These are phyloP conservation scores for Xestia ashworthii DNA, from an alignment of 2,888 invertebrate genomes.

Conservation along the genomic window DNA sequence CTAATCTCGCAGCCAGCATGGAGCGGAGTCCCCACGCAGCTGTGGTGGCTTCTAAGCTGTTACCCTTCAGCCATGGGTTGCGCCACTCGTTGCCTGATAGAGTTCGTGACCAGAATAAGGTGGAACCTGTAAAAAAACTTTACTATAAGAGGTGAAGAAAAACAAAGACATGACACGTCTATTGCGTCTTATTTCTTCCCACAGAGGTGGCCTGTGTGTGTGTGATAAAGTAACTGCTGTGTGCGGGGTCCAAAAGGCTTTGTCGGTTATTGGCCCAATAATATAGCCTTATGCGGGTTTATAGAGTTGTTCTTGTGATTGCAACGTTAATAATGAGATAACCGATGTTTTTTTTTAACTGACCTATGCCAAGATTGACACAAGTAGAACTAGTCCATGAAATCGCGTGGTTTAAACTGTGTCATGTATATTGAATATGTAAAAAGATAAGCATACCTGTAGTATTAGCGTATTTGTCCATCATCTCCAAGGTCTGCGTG, in stretches of 20 bases:
- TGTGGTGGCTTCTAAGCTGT: constrained; percentile 92
- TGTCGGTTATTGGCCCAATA: background rate
- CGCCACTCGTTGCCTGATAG: constrained; percentile 81
- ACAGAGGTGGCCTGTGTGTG: too few relatives aligned
- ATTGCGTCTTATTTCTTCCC: background rate
- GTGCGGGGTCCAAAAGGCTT: too few relatives aligned
- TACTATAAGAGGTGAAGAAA: background rate
- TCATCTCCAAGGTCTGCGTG: constrained; percentile 89
- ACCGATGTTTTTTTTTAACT: too few relatives aligned
- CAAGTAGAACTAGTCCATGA: too few relatives aligned
- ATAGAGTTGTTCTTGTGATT: too few relatives aligned
- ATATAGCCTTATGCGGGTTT: too few relatives aligned
- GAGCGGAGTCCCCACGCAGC: constrained; percentile 97
- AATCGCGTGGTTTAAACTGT: too few relatives aligned
- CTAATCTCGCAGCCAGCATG: constrained; percentile 85
- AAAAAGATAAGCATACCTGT: constrained; percentile 75
- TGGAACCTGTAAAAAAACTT: constrained; percentile 74
- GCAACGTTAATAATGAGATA: too few relatives aligned
- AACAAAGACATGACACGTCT: background rate
- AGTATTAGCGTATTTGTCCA: constrained; percentile 88
- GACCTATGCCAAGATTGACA: too few relatives aligned
- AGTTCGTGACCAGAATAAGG: constrained; percentile 84
- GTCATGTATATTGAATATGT: too few relatives aligned
- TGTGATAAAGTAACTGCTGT: too few relatives aligned
- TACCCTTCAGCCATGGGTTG: constrained; percentile 85